phyloP scores from a whole-genome alignment of 2,888 invertebrate species.

The Ichneumon xanthorius region DNA sequence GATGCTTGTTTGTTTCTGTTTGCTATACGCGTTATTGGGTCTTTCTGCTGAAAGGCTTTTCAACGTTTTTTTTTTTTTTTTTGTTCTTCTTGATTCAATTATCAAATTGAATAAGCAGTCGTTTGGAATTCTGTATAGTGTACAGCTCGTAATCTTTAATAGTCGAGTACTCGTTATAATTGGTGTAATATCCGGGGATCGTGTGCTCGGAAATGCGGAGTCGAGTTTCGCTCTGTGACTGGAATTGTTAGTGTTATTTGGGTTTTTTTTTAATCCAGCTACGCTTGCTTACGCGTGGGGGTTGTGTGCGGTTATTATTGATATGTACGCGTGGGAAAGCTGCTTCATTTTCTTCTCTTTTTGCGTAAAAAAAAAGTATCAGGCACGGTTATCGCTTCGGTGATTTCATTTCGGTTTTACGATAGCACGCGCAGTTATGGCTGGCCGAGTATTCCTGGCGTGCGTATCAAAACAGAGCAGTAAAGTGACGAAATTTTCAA shows the following conservation, averaged over 20 bases:
- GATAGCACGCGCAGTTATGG: constrained; percentile 57
- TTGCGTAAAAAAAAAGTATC: constrained; percentile 23
- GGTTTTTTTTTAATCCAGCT: background rate
- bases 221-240: background rate
- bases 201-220: background rate
- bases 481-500: constrained; percentile 66
- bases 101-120: constrained; percentile 50
- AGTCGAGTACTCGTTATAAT: background rate
- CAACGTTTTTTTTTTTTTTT: background rate
- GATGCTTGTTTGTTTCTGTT: too few species aligned
- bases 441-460: constrained; percentile 46
- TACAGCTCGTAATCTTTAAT: constrained; percentile 16
- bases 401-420: constrained; percentile 67
- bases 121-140: constrained; percentile 38
- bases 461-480: constrained; percentile 68
- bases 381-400: constrained; percentile 58
- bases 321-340: background rate
- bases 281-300: background rate
- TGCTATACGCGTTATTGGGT: constrained; percentile 17
- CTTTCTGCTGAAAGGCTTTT: constrained; percentile 18
- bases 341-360: background rate
- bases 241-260: background rate
- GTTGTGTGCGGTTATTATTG: background rate
- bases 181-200: background rate
- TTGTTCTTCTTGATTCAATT: constrained; percentile 34